Percentiles rank a stretch among this genome's conserved stretches.
Conservation (phyloP, 2,888 invertebrate genomes). For the Resseliella maxima region DNA sequence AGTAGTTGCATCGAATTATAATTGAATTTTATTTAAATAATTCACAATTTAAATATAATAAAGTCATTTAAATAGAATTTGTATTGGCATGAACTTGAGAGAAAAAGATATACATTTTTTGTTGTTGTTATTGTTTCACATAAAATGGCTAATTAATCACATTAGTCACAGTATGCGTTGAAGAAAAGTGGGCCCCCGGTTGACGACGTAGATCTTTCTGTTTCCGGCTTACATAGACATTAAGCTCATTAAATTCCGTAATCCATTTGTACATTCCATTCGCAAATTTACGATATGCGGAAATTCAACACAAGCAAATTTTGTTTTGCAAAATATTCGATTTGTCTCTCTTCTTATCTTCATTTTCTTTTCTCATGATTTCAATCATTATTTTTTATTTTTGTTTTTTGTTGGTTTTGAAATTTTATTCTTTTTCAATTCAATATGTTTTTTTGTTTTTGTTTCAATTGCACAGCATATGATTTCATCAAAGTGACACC, state of each 20-base stretch:
- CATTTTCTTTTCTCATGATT: no score
- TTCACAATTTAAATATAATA: not conserved
- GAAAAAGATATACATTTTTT: no score
- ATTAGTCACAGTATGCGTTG: not conserved
- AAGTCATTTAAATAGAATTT: not conserved
- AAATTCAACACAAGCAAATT: not conserved
- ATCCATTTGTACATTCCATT: not conserved
- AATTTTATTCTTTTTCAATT: no score
- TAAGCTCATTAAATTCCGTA: not conserved
- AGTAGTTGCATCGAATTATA: not conserved
- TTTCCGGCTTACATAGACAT: not conserved
- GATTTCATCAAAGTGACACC: no score
- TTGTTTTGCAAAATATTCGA: not conserved
- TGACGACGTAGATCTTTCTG: not conserved
- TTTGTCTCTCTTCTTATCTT: no score
- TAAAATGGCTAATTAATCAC: slow-evolving; percentile 1
- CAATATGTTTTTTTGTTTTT: no score
- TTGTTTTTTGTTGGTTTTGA: no score
- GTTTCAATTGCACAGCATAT: no score
- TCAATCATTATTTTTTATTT: no score
- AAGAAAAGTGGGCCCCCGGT: not conserved
- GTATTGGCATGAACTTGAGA: not conserved
- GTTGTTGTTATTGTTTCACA: no score
- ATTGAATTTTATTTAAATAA: not conserved
- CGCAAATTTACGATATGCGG: not conserved